Evolutionary conservation across 2,888 invertebrate species (phyloP).

Genomic region (Drosophila macrothrix): DNA sequence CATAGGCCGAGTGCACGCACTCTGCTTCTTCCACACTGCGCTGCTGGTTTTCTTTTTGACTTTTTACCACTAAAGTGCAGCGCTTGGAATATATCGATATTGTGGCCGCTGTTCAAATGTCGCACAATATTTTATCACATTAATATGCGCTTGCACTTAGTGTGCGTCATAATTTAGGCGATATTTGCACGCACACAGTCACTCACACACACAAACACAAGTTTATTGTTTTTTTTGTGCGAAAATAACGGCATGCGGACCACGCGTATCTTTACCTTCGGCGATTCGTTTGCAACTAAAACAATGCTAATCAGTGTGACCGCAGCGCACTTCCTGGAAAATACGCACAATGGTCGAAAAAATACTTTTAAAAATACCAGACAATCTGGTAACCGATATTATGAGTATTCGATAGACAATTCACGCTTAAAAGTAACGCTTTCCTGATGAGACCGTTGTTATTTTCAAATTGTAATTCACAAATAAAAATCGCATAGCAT

Average conservation of each 20-base stretch:
- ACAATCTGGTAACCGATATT: not conserved
- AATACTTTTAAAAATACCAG: conserved; percentile 27
- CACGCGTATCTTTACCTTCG: conserved; percentile 43
- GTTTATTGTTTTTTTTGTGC: conserved; percentile 36
- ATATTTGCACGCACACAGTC: conserved; percentile 52
- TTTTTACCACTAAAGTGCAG: conserved; percentile 32
- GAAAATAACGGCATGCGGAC: conserved; percentile 30
- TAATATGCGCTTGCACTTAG: conserved; percentile 59
- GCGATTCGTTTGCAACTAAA: conserved; percentile 62
- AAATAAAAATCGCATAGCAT: not conserved
- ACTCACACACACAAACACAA: conserved; percentile 44
- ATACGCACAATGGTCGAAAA: not conserved
- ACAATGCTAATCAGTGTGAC: conserved; percentile 30
- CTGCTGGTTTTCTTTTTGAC: conserved; percentile 26
- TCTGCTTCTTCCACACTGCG: conserved; percentile 49
- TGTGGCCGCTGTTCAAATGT: conserved; percentile 38
- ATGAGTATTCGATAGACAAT: not conserved
- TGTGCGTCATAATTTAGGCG: conserved; percentile 71
- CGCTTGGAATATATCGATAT: conserved; percentile 30
- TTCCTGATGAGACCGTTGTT: not conserved
- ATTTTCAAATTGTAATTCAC: conserved; percentile 11
- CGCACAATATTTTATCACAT: conserved; percentile 55
- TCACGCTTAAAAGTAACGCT: conserved; percentile 1
- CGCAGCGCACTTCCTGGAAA: conserved; percentile 1
- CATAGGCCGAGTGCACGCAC: conserved; percentile 63